Conservation (phyloP, 2,113 vertebrate genomes). For the Triplophysa siluroides region DNA sequence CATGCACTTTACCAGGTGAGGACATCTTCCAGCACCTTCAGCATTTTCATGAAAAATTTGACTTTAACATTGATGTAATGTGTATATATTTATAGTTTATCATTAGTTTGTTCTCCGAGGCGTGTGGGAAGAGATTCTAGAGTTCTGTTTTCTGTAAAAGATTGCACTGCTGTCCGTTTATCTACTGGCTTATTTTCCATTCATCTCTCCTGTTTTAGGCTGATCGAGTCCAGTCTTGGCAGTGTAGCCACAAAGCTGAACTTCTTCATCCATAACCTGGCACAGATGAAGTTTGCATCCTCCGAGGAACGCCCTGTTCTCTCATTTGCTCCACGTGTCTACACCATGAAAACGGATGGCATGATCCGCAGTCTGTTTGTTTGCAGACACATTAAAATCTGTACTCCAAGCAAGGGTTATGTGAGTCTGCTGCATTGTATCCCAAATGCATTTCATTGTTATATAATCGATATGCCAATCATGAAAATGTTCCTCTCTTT, state of each 20-base stretch:
- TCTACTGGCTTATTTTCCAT: neutral
- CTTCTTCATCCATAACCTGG: slow-evolving; percentile 99
- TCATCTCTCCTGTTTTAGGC: slow-evolving; percentile 65
- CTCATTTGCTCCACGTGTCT: slow-evolving; percentile 84
- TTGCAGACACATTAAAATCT: slow-evolving; percentile 82
- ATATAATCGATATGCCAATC: neutral
- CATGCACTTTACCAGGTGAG: slow-evolving; percentile 94
- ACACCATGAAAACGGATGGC: slow-evolving; percentile 81
- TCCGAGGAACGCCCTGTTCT: slow-evolving; percentile 82
- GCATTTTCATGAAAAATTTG: neutral
- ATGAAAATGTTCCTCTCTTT: neutral
- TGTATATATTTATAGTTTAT: neutral
- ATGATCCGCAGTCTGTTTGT: slow-evolving; percentile 84
- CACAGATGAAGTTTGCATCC: slow-evolving; percentile 94
- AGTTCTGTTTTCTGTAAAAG: too few relatives aligned
- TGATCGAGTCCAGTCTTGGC: slow-evolving; percentile 96
- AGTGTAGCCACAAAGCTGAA: slow-evolving; percentile 98
- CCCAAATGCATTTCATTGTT: neutral
- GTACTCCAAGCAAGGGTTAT: slow-evolving; percentile 85
- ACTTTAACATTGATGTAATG: neutral
- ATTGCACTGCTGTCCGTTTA: neutral
- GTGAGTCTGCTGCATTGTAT: slow-evolving; percentile 72
- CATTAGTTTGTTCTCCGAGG: neutral
- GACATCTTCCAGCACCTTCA: too few relatives aligned
- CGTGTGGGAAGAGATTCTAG: too few relatives aligned